Base-by-base conservation (phyloP, 2,797 vertebrate genomes). In the Lepilemur ruficaudatus region DNA sequence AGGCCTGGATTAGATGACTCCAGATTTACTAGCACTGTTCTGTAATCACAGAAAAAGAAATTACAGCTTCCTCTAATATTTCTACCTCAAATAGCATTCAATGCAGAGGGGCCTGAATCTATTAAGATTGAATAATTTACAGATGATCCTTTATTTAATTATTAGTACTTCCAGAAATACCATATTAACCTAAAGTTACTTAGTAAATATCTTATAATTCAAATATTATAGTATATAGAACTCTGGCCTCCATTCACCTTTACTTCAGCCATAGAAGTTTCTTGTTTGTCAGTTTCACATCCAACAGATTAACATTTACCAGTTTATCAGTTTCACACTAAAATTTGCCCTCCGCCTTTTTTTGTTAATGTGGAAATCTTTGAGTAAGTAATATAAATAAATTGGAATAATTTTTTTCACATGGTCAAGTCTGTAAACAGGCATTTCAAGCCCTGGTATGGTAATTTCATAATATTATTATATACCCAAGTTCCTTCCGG, bases 31-130 rank as follows among this genome's bases (percentile, higher is more conserved):
- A 89, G 78, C 18, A 61, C 3, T 89, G 23, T 38, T 95, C 55
- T 82, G 48, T 93, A 94, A 38, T 72, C 48, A 91, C 25, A 83
- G 72, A 92, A 30, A 70, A 90, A 67, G 10, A 88, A 82, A 75
- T 73, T 30, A 55, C 9, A 35, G 5, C 48, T 73, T 76, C 13
- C 7, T 78, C 17, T 22, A 93, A 61, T 28, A 46, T 72, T 80
- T 93, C 63, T 72, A 65, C 55, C 23, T 84, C 17, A 63, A 76
- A 80, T 43, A 91, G 55, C 14, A 81, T 59, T 88, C 13, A 91
- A 3, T 72, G 4, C 13, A 61, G 30, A 83, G 23, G 50, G 2
- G 41, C 28, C 57, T 43, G 46, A 91, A 10, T 50, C 28, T 69
- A 78, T 57, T 48, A 79, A 55, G 2, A 59, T 86, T 61, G 88